Conservation (phyloP, 2,113 vertebrate genomes). For the Leptobrachium leishanense region DNA sequence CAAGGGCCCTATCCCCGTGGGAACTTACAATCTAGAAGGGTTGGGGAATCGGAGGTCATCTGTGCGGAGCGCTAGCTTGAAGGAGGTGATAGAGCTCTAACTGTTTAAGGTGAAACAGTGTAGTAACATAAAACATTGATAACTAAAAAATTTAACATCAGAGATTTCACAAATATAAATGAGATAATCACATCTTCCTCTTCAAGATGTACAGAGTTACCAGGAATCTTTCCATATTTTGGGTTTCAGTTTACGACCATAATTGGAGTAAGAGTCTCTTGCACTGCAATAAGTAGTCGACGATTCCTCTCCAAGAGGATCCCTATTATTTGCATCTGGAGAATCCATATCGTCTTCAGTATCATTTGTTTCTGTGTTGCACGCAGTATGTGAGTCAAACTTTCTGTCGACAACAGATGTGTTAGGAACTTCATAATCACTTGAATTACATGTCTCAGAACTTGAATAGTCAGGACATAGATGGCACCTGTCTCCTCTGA, state of each 20-base stretch:
- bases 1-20: too few relatives aligned
- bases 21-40: too few relatives aligned
- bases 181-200: too few relatives aligned
- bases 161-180: too few relatives aligned
- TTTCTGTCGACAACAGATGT: too few relatives aligned
- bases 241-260: not conserved
- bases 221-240: not conserved
- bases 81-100: too few relatives aligned
- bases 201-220: not conserved
- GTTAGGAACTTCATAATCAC: not conserved
- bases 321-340: not conserved
- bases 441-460: not conserved
- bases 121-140: too few relatives aligned
- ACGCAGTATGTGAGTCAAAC: not conserved
- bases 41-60: too few relatives aligned
- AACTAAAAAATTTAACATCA: too few relatives aligned
- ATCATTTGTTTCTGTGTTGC: not conserved
- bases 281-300: not conserved
- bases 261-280: not conserved
- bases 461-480: not conserved
- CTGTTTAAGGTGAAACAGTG: too few relatives aligned
- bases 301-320: not conserved
- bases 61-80: too few relatives aligned
- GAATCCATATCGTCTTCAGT: not conserved
- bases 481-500: not conserved